Evolutionary conservation across 35 echinoderm and acorn worm genomes (phyloP), one percentile per base, ranked within the genome.

Genomic region (Diadema setosum): DNA sequence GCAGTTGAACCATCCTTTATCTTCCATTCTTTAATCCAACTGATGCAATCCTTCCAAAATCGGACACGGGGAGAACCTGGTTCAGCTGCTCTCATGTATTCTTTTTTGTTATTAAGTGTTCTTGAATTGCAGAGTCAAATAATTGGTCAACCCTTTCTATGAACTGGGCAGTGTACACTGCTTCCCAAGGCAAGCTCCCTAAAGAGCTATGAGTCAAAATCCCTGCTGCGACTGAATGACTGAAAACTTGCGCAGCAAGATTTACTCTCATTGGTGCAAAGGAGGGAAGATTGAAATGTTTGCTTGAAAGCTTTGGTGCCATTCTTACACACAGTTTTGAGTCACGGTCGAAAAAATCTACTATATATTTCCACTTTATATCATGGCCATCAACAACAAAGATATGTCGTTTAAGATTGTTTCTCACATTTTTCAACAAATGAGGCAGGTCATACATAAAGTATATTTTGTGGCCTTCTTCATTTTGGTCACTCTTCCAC

Each of bases 111-210:
- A 9, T 52, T 81, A 16, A 43, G 67, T 55, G 85, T 56, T 74
- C 82, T 74, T 30, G 59, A 75, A 39, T 91, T 91, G 46, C 84
- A 75, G 84, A 65, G 80, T 92, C 83, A 73, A 86, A 92, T 21
- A 92, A 45, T 14, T 46, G n/a, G n/a, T n/a, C n/a, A n/a, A n/a
- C n/a, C n/a, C n/a, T n/a, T n/a, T n/a, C n/a, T n/a, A n/a, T n/a
- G n/a, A n/a, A n/a, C n/a, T n/a, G n/a, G n/a, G n/a, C n/a, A n/a
- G n/a, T n/a, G n/a, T n/a, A n/a, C n/a, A n/a, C n/a, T 52, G 48
- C 48, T n/a, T 52, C 48, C 9, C 48, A 9, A 11, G 31, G 65
- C 65, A 81, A 44, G 14, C 45, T 81, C 8, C 40, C 76, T 2
- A 81, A 23, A 37, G 76, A 37, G 40, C 36, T 41, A 43, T 85